These are phyloP conservation scores for Terrapene triunguis DNA, from an alignment of 2,113 vertebrate species.

Conservation along the genomic window DNA sequence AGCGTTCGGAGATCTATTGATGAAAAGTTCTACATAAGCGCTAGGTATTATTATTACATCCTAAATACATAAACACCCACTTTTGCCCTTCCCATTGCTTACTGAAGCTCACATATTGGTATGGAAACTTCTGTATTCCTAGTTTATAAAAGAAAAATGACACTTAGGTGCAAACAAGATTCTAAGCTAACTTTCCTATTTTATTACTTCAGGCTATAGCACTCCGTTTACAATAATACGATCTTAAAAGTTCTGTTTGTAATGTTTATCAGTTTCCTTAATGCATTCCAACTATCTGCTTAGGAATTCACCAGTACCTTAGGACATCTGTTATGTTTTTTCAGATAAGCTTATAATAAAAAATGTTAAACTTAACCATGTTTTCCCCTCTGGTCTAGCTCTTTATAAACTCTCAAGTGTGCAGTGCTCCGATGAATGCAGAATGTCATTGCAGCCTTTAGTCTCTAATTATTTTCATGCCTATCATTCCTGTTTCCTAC, in stretches of 20 bases:
- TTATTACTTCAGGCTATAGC: not conserved
- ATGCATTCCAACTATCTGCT: constrained; percentile 1
- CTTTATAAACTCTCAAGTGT: not conserved
- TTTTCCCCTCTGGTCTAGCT: not conserved
- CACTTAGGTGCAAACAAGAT: not conserved
- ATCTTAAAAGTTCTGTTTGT: not conserved
- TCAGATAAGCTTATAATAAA: not conserved
- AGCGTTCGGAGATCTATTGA: not conserved
- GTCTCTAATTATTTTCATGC: constrained; percentile 46
- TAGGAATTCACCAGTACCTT: constrained; percentile 16
- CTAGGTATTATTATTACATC: not conserved
- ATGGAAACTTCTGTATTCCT: not conserved
- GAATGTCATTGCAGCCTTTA: not conserved
- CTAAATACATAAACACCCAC: not conserved
- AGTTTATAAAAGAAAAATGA: too few relatives aligned
- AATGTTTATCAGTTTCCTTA: not conserved
- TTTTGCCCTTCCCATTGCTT: not conserved
- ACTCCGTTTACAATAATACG: not conserved
- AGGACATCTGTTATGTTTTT: constrained; percentile 11
- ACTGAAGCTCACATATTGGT: not conserved
- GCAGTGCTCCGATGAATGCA: not conserved
- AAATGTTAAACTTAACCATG: not conserved
- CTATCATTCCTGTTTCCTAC: not conserved
- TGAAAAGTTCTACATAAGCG: not conserved
- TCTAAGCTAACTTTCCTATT: not conserved